Evolutionary conservation across 2,888 invertebrate genomes (phyloP), one percentile per base, ranked within the genome.

Genomic region (Parnassius mnemosyne): DNA sequence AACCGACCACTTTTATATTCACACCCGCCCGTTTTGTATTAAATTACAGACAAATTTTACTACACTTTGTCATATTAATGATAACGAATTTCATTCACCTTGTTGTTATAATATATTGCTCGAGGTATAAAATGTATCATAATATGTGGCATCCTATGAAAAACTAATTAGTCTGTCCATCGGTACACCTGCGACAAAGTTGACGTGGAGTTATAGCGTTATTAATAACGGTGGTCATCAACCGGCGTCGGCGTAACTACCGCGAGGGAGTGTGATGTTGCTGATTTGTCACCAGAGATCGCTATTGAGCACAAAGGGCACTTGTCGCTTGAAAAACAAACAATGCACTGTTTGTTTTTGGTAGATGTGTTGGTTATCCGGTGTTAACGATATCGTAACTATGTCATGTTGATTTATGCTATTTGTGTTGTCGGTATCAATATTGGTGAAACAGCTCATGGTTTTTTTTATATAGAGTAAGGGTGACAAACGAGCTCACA

Each of bases 201-300:
- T 71, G 76, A 69, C 76, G 69, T 76, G 75, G 69, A 80, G 78
- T 80, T 74, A 80, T 85, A 81, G 81, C 79, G 71, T 79, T 81
- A 87, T 87, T 85, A 85, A 87, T 86, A 76, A 77, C 72, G 68
- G 66, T 71, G 72, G 77, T 71, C 75, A 71, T 76, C 74, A 71
- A 68, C 68, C 69, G 70, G 65, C 72, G 73, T 83, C 75, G 56
- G 65, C 72, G 73, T 84, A 84, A 84, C 81, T 82, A 83, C 78
- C 77, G 67, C 64, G 66, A 71, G 75, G 76, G 74, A 74, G 78
- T 75, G 73, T 79, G 54, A 47, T 53, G 60, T 13, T 42, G 34
- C 34, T 76, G 82, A 77, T 82, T 83, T 80, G 79, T 79, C 78
- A 77, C 79, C 46, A 55, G 52, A 59, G 59, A 54, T 58, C 54